Conservation (phyloP, 1,140 invertebrate species). For the Phymastichus coffea region DNA sequence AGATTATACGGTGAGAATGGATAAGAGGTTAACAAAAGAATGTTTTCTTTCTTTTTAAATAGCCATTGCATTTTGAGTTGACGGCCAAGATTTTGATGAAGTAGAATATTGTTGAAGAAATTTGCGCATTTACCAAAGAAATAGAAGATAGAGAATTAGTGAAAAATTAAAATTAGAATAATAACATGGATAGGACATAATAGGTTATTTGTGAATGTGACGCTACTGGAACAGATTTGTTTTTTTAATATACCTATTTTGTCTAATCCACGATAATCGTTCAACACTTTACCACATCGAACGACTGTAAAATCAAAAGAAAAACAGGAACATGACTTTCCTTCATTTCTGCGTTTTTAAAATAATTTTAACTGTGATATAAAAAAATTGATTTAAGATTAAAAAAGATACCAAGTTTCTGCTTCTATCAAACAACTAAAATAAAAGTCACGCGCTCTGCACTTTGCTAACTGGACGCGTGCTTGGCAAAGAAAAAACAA, state of each 20-base stretch:
- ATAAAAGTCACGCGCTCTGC: slow-evolving; percentile 17
- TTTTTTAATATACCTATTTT: not conserved
- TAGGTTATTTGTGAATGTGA: not conserved
- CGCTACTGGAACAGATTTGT: not conserved
- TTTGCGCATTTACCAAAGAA: not conserved
- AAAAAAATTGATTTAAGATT: no score
- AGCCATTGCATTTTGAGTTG: slow-evolving; percentile 3
- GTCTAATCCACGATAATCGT: no score
- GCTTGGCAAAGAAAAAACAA: not conserved
- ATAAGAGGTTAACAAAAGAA: no score
- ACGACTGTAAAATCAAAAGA: slow-evolving; percentile 4
- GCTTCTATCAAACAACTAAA: slow-evolving; percentile 12
- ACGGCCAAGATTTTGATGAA: slow-evolving; percentile 13
- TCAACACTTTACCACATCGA: no score
- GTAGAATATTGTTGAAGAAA: slow-evolving; percentile 6
- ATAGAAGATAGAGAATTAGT: slow-evolving; percentile 17
- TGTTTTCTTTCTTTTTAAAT: no score
- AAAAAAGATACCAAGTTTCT: slow-evolving; percentile 9
- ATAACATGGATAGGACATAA: slow-evolving; percentile 22
- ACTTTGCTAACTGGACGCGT: slow-evolving; percentile 4
- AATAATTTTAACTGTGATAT: no score
- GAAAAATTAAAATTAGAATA: slow-evolving; percentile 21
- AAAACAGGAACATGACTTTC: slow-evolving; percentile 13
- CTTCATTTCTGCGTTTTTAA: not conserved
- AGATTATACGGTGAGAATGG: no score